Evolutionary conservation across 2,113 vertebrate genomes (phyloP).

Genomic region (Amphiprion percula): DNA sequence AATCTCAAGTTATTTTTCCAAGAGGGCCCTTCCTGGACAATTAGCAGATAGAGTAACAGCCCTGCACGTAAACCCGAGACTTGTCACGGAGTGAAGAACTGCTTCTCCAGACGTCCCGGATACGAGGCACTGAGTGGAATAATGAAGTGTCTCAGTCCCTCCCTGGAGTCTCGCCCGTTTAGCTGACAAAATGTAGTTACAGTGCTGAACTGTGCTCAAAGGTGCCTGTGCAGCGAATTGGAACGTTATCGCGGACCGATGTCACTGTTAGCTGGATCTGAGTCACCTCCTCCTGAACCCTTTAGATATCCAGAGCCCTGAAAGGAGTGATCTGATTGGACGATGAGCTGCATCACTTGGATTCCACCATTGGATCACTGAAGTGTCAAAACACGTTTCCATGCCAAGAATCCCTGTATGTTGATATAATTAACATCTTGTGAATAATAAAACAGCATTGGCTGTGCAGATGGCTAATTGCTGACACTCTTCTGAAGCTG

Average conservation of each 20-base stretch:
- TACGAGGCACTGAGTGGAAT: constrained; percentile 15
- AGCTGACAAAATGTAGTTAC: constrained; percentile 18
- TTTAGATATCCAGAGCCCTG: background rate
- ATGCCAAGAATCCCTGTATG: constrained; percentile 16
- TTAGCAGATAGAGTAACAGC: constrained; percentile 56
- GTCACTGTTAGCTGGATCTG: constrained; percentile 29
- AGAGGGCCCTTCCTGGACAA: constrained; percentile 47
- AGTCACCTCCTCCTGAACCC: background rate
- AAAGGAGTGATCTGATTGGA: constrained; percentile 41
- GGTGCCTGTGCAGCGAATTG: constrained; percentile 33
- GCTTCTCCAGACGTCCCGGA: constrained; percentile 28
- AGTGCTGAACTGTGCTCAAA: background rate
- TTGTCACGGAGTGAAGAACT: constrained; percentile 37
- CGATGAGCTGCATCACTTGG: constrained; percentile 26
- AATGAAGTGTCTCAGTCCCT: constrained; percentile 34
- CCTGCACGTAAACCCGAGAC: constrained; percentile 20
- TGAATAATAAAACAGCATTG: background rate
- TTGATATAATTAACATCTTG: constrained; percentile 25
- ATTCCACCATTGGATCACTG: constrained; percentile 28
- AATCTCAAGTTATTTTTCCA: constrained; percentile 40
- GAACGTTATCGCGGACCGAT: constrained; percentile 23
- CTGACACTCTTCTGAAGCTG: constrained; percentile 5
- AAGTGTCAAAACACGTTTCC: constrained; percentile 45
- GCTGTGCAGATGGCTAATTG: constrained; percentile 11
- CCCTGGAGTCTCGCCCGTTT: background rate